phyloP scores from a whole-genome alignment of 2,888 invertebrate genomes.

The Drosophila phalerata region DNA sequence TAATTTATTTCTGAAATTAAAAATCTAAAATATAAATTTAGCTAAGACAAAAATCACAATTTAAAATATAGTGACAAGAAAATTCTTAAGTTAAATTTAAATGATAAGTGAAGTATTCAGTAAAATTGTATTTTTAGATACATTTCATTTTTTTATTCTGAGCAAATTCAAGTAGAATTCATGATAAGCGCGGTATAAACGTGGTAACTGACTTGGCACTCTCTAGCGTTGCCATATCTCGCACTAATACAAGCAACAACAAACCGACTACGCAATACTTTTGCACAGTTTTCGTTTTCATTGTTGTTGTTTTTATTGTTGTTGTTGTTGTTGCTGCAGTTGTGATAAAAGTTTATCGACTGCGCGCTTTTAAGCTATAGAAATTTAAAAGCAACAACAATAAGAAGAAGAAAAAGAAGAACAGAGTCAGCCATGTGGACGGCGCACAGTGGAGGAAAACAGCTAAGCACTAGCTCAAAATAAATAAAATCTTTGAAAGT shows the following conservation, averaged over 20 bases:
- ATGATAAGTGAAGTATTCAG: too few relatives aligned
- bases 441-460: background rate
- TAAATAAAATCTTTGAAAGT: too few relatives aligned
- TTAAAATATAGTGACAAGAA: too few relatives aligned
- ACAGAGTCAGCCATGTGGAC: constrained; percentile 35
- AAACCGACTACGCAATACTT: constrained; percentile 49
- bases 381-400: constrained; percentile 44
- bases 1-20: too few relatives aligned
- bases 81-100: too few relatives aligned
- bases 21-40: too few relatives aligned
- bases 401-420: background rate
- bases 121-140: too few relatives aligned
- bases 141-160: too few relatives aligned
- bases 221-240: constrained; percentile 54
- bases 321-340: constrained; percentile 67
- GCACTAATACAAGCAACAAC: constrained; percentile 12
- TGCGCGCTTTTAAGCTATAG: constrained; percentile 66
- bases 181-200: too few relatives aligned
- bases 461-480: background rate
- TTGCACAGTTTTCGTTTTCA: constrained; percentile 57
- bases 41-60: too few relatives aligned
- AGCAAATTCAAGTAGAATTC: too few relatives aligned
- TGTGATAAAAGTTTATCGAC: constrained; percentile 80
- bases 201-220: background rate
- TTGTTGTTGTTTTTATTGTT: constrained; percentile 26